Conservation (phyloP, 2,888 invertebrate genomes). For the Pyrgus malvae region DNA sequence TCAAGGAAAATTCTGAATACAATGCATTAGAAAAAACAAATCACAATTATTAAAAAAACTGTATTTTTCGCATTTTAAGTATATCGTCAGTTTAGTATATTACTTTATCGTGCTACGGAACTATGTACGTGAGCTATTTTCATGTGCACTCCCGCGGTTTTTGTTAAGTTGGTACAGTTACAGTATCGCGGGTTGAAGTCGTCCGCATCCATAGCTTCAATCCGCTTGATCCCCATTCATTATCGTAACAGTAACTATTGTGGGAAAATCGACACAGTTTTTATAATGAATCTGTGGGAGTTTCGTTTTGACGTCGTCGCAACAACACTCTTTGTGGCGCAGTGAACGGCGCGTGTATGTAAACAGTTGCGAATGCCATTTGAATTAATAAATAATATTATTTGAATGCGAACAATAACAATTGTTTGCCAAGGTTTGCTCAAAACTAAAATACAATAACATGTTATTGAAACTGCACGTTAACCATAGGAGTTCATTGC, state of each 20-base stretch:
- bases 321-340: constrained; percentile 48
- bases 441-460: neutral
- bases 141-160: no score
- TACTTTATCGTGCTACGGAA: no score
- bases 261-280: constrained; percentile 76
- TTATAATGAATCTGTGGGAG: constrained; percentile 78
- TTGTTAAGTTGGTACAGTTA: constrained; percentile 47
- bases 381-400: constrained; percentile 10
- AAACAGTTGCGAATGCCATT: constrained; percentile 21
- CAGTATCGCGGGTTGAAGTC: constrained; percentile 51
- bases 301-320: constrained; percentile 65
- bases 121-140: no score
- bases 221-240: constrained; percentile 66
- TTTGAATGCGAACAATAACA: constrained; percentile 13
- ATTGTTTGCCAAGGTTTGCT: neutral
- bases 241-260: constrained; percentile 67
- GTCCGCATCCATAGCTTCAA: constrained; percentile 57
- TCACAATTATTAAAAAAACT: no score
- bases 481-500: no score
- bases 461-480: no score
- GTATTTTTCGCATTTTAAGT: no score
- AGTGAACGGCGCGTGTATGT: constrained; percentile 36
- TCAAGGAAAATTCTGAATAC: no score
- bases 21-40: no score
- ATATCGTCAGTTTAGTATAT: no score